phyloP scores from a whole-genome alignment of 2,797 vertebrate species.

The Craterocephalus amniculus region DNA sequence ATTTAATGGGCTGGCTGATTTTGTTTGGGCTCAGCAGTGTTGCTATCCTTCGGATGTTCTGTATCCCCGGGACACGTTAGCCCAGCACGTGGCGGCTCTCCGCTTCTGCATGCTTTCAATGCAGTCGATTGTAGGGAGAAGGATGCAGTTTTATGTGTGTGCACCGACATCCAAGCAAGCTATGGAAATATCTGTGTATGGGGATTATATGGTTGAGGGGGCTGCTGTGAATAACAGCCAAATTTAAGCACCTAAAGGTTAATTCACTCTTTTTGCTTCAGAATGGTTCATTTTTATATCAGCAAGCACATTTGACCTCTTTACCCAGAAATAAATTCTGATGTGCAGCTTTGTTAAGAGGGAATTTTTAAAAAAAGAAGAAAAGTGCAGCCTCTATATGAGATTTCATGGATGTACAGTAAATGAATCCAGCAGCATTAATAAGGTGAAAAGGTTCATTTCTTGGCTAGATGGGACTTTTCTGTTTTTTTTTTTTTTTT shows the following conservation, averaged over 20 bases:
- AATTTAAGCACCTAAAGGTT: conserved; percentile 53
- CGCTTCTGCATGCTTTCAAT: conserved; percentile 12
- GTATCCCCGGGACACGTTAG: conserved; percentile 56
- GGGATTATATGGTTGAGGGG: conserved; percentile 52
- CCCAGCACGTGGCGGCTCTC: conserved; percentile 31
- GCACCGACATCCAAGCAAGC: conserved; percentile 37
- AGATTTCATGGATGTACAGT: conserved; percentile 43
- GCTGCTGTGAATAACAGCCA: conserved; percentile 44
- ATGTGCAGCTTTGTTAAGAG: conserved; percentile 45
- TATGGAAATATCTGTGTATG: conserved; percentile 47
- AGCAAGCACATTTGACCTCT: conserved; percentile 41
- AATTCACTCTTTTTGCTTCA: conserved; percentile 40
- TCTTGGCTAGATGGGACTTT: conserved; percentile 4
- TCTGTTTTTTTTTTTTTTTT: conserved; percentile 3
- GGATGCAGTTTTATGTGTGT: conserved; percentile 35
- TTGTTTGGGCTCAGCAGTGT: conserved; percentile 75
- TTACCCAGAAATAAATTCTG: conserved; percentile 51
- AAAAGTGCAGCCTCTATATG: conserved; percentile 21
- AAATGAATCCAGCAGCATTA: conserved; percentile 40
- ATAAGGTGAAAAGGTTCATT: conserved; percentile 35
- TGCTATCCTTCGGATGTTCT: conserved; percentile 57
- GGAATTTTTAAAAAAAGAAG: conserved; percentile 6
- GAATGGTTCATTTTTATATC: conserved; percentile 45
- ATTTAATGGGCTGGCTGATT: conserved; percentile 72
- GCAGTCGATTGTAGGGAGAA: conserved; percentile 16